Evolutionary conservation across 1,140 invertebrate genomes (phyloP).

Genomic region (Oryzaephilus surinamensis): DNA sequence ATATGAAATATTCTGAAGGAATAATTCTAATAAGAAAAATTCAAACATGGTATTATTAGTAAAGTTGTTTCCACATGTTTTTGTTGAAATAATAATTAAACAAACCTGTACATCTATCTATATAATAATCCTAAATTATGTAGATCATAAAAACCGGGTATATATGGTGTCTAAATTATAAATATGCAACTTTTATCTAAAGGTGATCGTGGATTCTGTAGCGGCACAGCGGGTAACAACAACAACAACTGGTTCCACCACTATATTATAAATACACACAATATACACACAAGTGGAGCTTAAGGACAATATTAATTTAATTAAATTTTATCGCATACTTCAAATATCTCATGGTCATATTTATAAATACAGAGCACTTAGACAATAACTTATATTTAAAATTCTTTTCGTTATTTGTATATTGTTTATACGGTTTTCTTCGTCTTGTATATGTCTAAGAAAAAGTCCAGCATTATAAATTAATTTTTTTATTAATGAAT

Average conservation of each 20-base stretch:
- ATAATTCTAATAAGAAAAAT: too few species aligned
- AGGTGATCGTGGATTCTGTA: slow-evolving; percentile 16
- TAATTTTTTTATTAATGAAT: too few species aligned
- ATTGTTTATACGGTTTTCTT: neutral
- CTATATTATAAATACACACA: slow-evolving; percentile 6
- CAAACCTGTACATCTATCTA: too few species aligned
- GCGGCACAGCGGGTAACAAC: slow-evolving; percentile 14
- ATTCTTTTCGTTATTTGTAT: neutral
- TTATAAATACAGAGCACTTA: slow-evolving; percentile 23
- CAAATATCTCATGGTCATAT: slow-evolving; percentile 18
- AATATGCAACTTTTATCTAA: slow-evolving; percentile 18
- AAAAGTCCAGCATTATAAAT: too few species aligned
- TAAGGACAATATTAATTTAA: slow-evolving; percentile 26
- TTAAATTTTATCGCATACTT: slow-evolving; percentile 31
- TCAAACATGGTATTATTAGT: too few species aligned
- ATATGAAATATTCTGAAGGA: too few species aligned
- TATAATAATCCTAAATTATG: slow-evolving; percentile 9
- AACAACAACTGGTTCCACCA: slow-evolving; percentile 15
- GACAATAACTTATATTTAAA: slow-evolving; percentile 18
- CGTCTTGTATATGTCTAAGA: too few species aligned
- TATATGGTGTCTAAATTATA: slow-evolving; percentile 14
- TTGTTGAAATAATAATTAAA: too few species aligned
- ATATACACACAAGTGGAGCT: too few species aligned
- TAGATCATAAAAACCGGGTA: slow-evolving; percentile 12
- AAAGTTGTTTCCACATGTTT: too few species aligned